Base-by-base conservation (phyloP, 2,113 vertebrate species). In the Sebastes schlegelii region DNA sequence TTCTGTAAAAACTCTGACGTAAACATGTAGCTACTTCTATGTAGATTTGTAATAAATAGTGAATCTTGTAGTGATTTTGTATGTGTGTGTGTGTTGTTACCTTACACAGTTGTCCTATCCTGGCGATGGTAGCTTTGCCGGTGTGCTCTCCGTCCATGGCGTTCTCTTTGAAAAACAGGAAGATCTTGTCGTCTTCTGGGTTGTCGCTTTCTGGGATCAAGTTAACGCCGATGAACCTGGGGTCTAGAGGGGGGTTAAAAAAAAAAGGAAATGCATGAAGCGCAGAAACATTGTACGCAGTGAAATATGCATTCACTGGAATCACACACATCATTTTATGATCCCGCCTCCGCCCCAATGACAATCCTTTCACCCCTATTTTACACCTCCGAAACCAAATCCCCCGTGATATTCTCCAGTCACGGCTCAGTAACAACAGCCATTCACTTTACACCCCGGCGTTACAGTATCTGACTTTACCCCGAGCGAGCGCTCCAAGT, bases 91-190 rank as follows among this genome's bases (percentile, higher is more conserved):
- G 91, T 90, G 66, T 60, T 82, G 94, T 96, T 94, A 99, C 98
- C 98, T 99, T 99, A 95, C 98, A 99, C 93, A 99, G 97, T 95
- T 99, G 98, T 93, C 97, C 97, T 94, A 99, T 98, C 91, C 98
- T 95, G 91, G 98, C 96, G 5, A 99, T 97, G 46, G 97, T 99
- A 42, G 98, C 98, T 94, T 98, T 99, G 77, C 98, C 98, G 51
- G 96, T 96, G 91, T 99, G 97, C 82, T 99, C 98, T 55, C 98
- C 98, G 64, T 99, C 98, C 94, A 99, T 98, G 14, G 98, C 97
- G 48, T 96, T 99, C 95, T 99, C 98, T 77, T 97, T 97, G 93
- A 99, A 99, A 94, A 99, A 99, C 93, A 99, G 97, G 92, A 99
- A 99, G 74, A 99, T 96, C 95, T 99, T 99, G 89, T 99, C 97